A percentile compares a stretch with the other conserved stretches of the same genome.
Evolutionary conservation across 1,140 invertebrate genomes (phyloP).

Genomic region (Zeugodacus cucurbitae): DNA sequence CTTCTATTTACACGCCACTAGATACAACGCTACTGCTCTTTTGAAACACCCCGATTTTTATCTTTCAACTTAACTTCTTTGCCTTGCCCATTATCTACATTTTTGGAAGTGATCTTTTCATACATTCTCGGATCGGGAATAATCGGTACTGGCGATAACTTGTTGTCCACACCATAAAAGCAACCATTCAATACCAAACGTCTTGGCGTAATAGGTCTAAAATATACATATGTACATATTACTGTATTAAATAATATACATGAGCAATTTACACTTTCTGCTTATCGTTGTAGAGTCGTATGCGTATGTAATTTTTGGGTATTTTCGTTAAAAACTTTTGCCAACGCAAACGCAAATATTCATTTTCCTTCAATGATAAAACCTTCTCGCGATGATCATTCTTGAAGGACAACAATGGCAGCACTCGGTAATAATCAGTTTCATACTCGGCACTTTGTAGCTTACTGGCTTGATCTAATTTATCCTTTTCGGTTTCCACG

Average conservation of each 20-base stretch:
- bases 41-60: no score
- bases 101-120: background rate
- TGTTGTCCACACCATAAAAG: slow-evolving; percentile 57
- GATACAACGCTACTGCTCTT: no score
- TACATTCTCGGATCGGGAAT: slow-evolving; percentile 47
- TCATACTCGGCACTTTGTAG: background rate
- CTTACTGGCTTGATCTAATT: background rate
- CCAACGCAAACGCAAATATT: slow-evolving; percentile 51
- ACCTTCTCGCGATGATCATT: slow-evolving; percentile 51
- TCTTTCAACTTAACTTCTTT: no score
- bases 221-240: background rate
- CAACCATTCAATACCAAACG: slow-evolving; percentile 53
- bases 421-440: slow-evolving; percentile 47
- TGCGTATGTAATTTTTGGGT: slow-evolving; percentile 49
- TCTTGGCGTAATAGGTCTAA: slow-evolving; percentile 45
- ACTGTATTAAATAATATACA: background rate
- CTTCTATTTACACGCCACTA: no score
- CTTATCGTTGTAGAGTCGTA: slow-evolving; percentile 40
- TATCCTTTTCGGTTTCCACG: background rate
- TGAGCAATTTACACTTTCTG: background rate
- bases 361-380: slow-evolving; percentile 48
- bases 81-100: background rate
- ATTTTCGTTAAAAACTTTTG: slow-evolving; percentile 52
- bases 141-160: slow-evolving; percentile 54
- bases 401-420: slow-evolving; percentile 51